Evolutionary conservation across 2,797 vertebrate species (phyloP).

Genomic region (Megalops cyprinoides): DNA sequence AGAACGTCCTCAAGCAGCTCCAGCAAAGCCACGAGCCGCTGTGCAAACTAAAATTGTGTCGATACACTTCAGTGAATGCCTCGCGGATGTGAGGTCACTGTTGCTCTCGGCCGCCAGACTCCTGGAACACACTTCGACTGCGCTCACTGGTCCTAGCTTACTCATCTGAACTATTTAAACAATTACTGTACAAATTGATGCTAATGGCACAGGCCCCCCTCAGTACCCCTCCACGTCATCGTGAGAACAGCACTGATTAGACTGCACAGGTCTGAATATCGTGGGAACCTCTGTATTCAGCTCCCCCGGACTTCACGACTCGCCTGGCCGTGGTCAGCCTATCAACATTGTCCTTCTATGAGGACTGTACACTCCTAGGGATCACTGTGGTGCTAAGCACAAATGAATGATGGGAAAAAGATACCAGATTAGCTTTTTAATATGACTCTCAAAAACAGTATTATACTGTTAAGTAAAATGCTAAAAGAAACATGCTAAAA

Average conservation of each 20-base stretch:
- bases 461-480: too few species aligned
- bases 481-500: too few species aligned
- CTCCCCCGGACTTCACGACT: not conserved
- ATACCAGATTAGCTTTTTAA: not conserved
- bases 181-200: constrained; percentile 40
- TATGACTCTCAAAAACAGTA: too few species aligned
- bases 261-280: constrained; percentile 19
- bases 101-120: not conserved
- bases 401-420: not conserved
- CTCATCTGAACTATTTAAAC: constrained; percentile 36
- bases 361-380: not conserved
- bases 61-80: not conserved
- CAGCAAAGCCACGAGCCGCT: not conserved
- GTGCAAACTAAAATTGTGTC: not conserved
- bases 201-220: constrained; percentile 1
- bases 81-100: not conserved
- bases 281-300: not conserved
- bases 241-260: constrained; percentile 10
- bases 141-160: constrained; percentile 31
- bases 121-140: constrained; percentile 31
- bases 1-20: too few species aligned
- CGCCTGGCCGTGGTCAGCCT: constrained; percentile 3
- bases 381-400: not conserved
- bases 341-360: not conserved
- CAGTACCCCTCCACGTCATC: not conserved